Evolutionary conservation across 2,888 invertebrate genomes (phyloP).

Genomic region (Coleophora flavipennella): DNA sequence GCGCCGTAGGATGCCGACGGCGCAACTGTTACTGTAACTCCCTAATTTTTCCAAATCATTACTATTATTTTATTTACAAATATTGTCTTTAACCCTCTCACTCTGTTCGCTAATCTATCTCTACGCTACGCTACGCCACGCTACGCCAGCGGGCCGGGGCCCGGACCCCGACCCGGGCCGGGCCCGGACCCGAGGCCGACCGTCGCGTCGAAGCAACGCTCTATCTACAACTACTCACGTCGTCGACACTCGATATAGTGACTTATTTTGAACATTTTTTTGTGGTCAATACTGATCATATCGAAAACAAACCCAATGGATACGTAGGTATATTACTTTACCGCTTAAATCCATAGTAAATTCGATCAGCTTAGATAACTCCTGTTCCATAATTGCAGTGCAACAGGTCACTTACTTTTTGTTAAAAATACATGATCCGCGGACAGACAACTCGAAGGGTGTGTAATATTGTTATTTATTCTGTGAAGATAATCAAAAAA

Average conservation of each 20-base stretch:
- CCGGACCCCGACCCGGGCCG: too few relatives aligned
- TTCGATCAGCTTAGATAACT: conserved; percentile 67
- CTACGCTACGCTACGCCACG: conserved; percentile 68
- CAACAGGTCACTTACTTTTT: conserved; percentile 8
- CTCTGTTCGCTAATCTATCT: conserved; percentile 68
- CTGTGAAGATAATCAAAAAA: conserved; percentile 17
- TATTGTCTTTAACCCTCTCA: conserved; percentile 75
- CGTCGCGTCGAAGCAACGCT: conserved; percentile 61
- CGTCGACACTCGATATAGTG: conserved; percentile 43
- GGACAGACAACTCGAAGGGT: conserved; percentile 34
- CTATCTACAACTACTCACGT: conserved; percentile 53
- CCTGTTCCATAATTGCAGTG: conserved; percentile 32
- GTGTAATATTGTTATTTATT: conserved; percentile 25
- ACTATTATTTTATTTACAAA: conserved; percentile 71
- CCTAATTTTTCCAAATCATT: conserved; percentile 63
- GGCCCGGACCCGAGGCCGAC: too few relatives aligned
- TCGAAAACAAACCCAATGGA: conserved; percentile 51
- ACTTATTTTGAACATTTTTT: conserved; percentile 52
- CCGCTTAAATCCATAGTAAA: conserved; percentile 70
- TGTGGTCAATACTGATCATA: conserved; percentile 53
- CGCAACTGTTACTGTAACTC: conserved; percentile 53
- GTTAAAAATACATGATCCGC: conserved; percentile 31
- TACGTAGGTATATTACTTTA: conserved; percentile 48
- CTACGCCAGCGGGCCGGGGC: conserved; percentile 62
- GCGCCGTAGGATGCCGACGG: conserved; percentile 18